Evolutionary conservation across 2,797 vertebrate species (phyloP), one percentile per base, ranked within the genome.

Genomic region (Austrolebias charrua): DNA sequence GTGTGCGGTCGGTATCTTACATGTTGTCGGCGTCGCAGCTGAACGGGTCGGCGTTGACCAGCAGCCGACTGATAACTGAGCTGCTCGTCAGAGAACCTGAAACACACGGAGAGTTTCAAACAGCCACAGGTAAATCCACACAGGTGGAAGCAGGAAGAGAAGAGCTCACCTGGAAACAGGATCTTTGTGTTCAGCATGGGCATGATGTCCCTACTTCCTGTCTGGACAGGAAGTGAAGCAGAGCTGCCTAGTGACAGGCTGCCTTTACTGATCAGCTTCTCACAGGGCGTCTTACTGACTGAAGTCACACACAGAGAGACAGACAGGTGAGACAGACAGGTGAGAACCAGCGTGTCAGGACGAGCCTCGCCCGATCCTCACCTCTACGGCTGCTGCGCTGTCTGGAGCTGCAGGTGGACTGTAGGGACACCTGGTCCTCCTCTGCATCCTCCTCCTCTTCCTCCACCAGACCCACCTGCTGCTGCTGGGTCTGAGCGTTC

Each of bases 31-130:
- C 95, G 69, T 98, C 96, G 18, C 93, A 93, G 85, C 89, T 95
- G 80, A 97, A 96, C 1, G 96, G 93, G 82, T 98, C 96, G 0
- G 95, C 95, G 0, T 95, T 96, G 45, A 98, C 96, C 68, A 98
- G 70, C 38, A 98, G 85, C 1, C 94, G 93, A 76, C 94, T 96
- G 89, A 98, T 97, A 65, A 98, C 93, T 0, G 96, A 96, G 48
- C 91, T 91, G 57, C 93, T 95, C 47, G 95, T 94, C 60, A 98
- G 83, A 76, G 96, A 97, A 3, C 93, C 94, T 3, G 94, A 93
- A 82, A 44, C 57, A 14, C 52, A 52, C 55, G 63, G n/a, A 63
- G 18, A 60, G 31, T 55, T 18, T 18, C 8, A 59, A 48, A 60
- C 40, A 69, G 33, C 64, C 44, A 60, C 29, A 24, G 18, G 45